These are phyloP conservation scores for Polydrusus pterygomalis DNA, from an alignment of 2,888 invertebrate species.

Conservation along the genomic window DNA sequence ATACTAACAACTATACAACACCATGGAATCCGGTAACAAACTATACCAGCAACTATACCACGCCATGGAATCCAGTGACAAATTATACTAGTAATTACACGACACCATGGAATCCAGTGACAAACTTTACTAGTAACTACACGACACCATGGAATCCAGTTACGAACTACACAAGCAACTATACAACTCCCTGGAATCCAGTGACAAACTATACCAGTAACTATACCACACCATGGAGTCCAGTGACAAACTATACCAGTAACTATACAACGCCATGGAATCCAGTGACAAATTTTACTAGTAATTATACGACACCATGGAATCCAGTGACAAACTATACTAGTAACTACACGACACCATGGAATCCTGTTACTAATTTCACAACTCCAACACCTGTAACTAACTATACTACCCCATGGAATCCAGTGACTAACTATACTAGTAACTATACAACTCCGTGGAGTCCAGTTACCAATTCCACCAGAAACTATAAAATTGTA, in stretches of 20 bases:
- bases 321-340: neutral
- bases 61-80: neutral
- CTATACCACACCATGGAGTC: neutral
- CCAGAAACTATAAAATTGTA: neutral
- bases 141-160: neutral
- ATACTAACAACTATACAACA: neutral
- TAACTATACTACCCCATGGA: neutral
- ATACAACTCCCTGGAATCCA: neutral
- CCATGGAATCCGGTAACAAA: neutral
- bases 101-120: too few species aligned
- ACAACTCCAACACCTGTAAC: neutral
- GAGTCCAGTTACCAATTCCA: neutral
- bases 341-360: neutral
- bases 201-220: neutral
- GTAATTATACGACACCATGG: neutral
- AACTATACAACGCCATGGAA: neutral
- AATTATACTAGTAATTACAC: neutral
- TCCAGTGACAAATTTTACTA: neutral
- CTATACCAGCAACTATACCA: neutral
- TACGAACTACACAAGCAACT: neutral
- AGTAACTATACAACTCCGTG: neutral
- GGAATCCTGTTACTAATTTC: neutral
- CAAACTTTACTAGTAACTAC: too few species aligned
- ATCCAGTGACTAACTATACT: neutral
- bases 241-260: neutral